A percentile compares a stretch with the other conserved stretches of the same genome.
Evolutionary conservation across 35 echinoderm and acorn worm species (phyloP).

Genomic region (Eucidaris tribuloides): DNA sequence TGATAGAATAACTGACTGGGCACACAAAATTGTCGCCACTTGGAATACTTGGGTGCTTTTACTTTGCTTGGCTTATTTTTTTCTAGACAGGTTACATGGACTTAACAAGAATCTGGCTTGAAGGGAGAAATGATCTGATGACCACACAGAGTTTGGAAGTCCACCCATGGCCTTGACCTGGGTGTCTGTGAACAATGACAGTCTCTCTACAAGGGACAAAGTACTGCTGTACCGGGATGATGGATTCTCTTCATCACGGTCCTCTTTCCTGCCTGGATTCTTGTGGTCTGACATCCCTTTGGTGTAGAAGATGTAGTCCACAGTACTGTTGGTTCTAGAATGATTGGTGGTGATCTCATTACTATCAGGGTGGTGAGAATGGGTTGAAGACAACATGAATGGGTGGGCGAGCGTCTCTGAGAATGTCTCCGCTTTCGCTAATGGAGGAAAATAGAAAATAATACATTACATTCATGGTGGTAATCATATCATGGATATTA

Average conservation of each 20-base stretch:
- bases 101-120: constrained; percentile 38
- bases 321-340: constrained; percentile 83
- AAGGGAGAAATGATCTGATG: constrained; percentile 94
- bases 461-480: too few relatives aligned
- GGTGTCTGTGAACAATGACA: constrained; percentile 58
- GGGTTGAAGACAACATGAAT: constrained; percentile 47
- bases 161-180: constrained; percentile 80
- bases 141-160: constrained; percentile 65
- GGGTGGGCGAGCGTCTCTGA: constrained; percentile 25
- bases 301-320: constrained; percentile 91
- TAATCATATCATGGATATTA: too few relatives aligned
- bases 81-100: too few relatives aligned
- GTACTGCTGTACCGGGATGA: neutral
- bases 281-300: neutral
- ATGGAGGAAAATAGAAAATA: too few relatives aligned
- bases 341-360: constrained; percentile 85
- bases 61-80: too few relatives aligned
- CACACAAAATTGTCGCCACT: too few relatives aligned
- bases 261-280: neutral
- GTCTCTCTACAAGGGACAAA: constrained; percentile 19
- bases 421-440: too few relatives aligned
- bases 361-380: constrained; percentile 14
- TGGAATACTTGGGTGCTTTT: too few relatives aligned
- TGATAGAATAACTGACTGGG: too few relatives aligned
- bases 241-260: too few relatives aligned